Evolutionary conservation across 2,797 vertebrate genomes (phyloP).

Genomic region (Malacoctenus gilli): DNA sequence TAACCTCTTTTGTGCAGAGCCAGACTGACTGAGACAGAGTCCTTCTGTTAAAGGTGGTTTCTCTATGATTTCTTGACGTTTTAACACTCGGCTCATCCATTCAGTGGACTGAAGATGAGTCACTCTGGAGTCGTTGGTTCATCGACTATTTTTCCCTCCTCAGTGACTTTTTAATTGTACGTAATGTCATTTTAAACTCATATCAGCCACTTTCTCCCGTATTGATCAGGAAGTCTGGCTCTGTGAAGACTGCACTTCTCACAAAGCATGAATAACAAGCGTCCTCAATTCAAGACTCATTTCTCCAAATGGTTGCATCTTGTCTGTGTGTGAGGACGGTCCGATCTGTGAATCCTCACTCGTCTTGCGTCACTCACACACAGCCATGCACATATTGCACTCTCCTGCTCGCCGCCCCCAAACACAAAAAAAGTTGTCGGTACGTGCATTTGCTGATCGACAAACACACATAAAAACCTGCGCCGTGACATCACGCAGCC

Average conservation of each 20-base stretch:
- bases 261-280: background rate
- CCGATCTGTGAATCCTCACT: conserved; percentile 9
- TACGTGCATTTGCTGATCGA: conserved; percentile 72
- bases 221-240: background rate
- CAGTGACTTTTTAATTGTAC: no score
- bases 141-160: no score
- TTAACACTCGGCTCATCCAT: no score
- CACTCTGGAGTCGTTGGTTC: no score
- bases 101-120: no score
- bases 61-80: no score
- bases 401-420: conserved; percentile 5
- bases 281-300: no score
- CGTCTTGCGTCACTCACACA: conserved; percentile 12
- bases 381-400: background rate
- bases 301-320: no score
- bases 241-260: background rate
- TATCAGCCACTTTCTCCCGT: background rate
- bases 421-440: conserved; percentile 1
- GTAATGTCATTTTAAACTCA: no score
- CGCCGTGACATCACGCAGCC: conserved; percentile 6
- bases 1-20: no score
- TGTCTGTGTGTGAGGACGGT: background rate
- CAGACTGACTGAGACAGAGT: no score
- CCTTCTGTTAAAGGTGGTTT: no score
- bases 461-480: conserved; percentile 66